Evolutionary conservation across 2,113 vertebrate genomes (phyloP).

Genomic region (Pterocles burchelli): DNA sequence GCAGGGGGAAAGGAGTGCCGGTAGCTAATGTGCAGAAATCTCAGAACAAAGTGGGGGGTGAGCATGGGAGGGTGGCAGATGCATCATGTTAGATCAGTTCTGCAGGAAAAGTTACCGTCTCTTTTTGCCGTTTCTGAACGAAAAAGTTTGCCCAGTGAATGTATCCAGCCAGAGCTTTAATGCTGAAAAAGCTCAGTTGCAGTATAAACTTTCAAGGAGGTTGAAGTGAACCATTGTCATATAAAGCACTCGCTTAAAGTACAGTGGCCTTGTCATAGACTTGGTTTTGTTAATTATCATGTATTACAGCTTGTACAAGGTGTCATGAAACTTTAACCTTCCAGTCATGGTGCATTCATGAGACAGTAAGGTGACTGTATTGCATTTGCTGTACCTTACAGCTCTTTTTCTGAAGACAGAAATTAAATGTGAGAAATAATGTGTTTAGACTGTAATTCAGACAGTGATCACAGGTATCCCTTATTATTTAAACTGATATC

Average conservation of each 20-base stretch:
- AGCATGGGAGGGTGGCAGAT: background rate
- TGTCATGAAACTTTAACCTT: background rate
- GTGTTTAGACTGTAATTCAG: background rate
- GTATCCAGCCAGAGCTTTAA: background rate
- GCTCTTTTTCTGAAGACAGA: background rate
- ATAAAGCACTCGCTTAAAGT: background rate
- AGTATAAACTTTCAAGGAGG: background rate
- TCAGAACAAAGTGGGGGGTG: background rate
- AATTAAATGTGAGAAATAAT: background rate
- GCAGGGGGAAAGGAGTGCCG: background rate
- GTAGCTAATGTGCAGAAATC: background rate
- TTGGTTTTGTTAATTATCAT: background rate
- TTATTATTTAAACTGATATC: background rate
- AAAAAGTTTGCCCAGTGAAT: background rate
- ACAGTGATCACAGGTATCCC: background rate
- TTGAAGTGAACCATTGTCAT: background rate
- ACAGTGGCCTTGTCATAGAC: background rate
- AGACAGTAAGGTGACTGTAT: background rate
- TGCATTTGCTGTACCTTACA: background rate
- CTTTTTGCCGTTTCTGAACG: background rate
- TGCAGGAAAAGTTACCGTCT: background rate
- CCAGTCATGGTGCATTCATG: background rate
- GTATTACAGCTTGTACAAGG: background rate
- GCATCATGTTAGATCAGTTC: background rate
- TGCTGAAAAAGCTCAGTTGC: background rate